Conservation (phyloP, 2,113 vertebrate species). For the Prionailurus bengalensis region DNA sequence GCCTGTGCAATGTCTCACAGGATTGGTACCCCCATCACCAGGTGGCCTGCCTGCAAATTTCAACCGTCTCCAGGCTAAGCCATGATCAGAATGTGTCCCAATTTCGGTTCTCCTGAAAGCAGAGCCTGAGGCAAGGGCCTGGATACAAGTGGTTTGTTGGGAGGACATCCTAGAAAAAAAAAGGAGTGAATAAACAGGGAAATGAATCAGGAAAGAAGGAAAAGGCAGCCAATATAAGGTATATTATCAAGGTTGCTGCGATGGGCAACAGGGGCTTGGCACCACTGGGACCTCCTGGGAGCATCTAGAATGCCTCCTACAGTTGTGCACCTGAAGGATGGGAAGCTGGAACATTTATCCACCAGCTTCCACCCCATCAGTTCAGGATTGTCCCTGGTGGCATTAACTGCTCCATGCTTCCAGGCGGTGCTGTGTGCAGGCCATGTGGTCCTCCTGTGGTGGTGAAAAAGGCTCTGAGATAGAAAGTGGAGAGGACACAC, state of each 20-base stretch:
- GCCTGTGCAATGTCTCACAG: not conserved
- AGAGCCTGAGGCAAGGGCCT: not conserved
- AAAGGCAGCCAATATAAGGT: not conserved
- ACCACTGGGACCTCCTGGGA: not conserved
- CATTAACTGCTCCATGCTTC: not conserved
- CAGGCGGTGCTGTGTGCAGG: not conserved
- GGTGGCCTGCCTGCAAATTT: not conserved
- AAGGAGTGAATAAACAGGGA: not conserved
- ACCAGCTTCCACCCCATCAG: not conserved
- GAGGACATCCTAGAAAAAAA: slow-evolving; percentile 33
- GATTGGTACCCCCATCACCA: not conserved
- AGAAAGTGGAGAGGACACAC: not conserved
- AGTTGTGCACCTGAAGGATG: not conserved
- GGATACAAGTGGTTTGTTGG: not conserved
- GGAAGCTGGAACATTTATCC: not conserved
- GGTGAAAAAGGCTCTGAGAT: not conserved
- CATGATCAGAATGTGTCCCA: not conserved
- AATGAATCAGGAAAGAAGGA: not conserved
- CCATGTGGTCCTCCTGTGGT: not conserved
- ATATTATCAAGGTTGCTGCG: not conserved
- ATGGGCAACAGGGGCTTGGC: no score
- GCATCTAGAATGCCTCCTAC: not conserved
- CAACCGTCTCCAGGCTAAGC: no score
- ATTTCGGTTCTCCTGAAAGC: not conserved
- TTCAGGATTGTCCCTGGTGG: not conserved